Conservation (phyloP, 2,888 invertebrate genomes). For the Osmoderma eremita region DNA sequence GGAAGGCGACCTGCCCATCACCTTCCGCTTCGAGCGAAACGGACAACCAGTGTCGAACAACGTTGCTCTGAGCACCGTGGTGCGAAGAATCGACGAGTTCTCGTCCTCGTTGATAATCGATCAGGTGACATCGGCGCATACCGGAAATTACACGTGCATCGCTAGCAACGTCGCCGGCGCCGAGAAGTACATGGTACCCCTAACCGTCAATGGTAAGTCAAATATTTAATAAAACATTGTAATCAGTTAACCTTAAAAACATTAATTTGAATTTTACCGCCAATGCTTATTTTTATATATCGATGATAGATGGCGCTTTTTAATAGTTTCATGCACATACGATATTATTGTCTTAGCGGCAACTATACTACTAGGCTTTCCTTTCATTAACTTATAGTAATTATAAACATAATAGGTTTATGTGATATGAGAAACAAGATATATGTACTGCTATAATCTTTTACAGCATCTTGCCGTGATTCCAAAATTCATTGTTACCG, state of each 20-base stretch:
- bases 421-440: too few species aligned
- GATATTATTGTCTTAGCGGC: too few species aligned
- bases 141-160: conserved; percentile 92
- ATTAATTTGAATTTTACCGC: too few species aligned
- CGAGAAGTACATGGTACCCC: conserved; percentile 79
- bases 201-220: conserved; percentile 80
- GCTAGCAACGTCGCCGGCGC: conserved; percentile 88
- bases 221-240: not conserved
- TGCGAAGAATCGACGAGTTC: conserved; percentile 81
- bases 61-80: conserved; percentile 65
- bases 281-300: too few species aligned
- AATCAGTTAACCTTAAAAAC: not conserved
- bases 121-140: conserved; percentile 85
- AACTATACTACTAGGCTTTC: too few species aligned
- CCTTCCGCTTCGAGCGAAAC: conserved; percentile 92
- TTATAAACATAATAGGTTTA: too few species aligned
- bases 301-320: too few species aligned
- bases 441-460: too few species aligned
- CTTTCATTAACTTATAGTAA: too few species aligned
- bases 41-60: conserved; percentile 73
- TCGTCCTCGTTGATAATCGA: conserved; percentile 88
- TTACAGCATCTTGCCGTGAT: too few species aligned
- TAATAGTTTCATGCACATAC: too few species aligned
- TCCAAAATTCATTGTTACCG: too few species aligned
- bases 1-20: conserved; percentile 92